Evolutionary conservation across 2,797 vertebrate genomes (phyloP), one percentile per base, ranked within the genome.

Genomic region (Paratrypauchen microcephalus): DNA sequence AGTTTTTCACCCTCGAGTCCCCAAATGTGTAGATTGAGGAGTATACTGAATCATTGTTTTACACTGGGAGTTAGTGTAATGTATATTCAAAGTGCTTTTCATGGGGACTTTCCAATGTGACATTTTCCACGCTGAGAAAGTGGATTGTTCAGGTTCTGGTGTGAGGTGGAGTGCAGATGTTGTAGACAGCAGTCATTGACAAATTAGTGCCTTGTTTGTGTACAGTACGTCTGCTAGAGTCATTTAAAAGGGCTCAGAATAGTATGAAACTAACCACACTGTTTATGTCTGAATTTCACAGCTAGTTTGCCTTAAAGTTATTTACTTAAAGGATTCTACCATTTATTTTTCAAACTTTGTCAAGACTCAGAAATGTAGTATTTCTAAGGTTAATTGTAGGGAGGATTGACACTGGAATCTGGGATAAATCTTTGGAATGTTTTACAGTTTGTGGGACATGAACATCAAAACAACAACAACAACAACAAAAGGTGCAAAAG

Each of bases 1-100:
- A 4, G 6, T 65, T 65, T 60, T 39, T 64, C 55, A 32, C 0
- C 1, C 5, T 7, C 28, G 30, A 28, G 62, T 64, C 62, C 23
- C 15, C 21, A 48, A 41, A 30, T 21, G 21, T 47, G 57, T 66
- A 80, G 71, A 26, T 69, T 39, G n/a, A 41, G 69, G 7, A 65
- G 65, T 70, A 67, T 45, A 74, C 24, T 58, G 24, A 58, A 16
- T 28, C 68, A 71, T 73, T 81, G 73, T 81, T 70, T 69, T 24
- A 39, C 54, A 32, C 2, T 30, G 9, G 28, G 55, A 45, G 36
- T 36, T 32, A 28, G 6, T 66, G 30, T 26, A 66, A n/a, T 18
- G 61, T 36, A 28, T 54, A 47, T 75, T 16, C 66, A 65, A 23
- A 28, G 65, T 23, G 48, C 52, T 36, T 28, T n/a, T 66, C 28